A percentile compares a stretch with the other conserved stretches of the same genome.
Evolutionary conservation across 2,888 invertebrate species (phyloP).

Genomic region (Tridacna crocea): DNA sequence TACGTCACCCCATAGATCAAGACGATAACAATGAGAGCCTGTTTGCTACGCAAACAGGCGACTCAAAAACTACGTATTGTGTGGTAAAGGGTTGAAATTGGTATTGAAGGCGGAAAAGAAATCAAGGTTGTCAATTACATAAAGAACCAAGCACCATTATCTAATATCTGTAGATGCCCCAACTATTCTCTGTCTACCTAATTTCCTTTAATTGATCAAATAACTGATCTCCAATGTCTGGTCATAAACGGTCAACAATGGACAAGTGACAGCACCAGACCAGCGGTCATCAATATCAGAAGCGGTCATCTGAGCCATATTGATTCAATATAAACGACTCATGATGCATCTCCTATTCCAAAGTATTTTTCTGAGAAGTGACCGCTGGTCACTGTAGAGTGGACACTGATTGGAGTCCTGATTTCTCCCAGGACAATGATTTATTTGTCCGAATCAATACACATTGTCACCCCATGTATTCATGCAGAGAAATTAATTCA

Average conservation of each 20-base stretch:
- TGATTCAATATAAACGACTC: conserved; percentile 48
- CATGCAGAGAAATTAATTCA: conserved; percentile 31
- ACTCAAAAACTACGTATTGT: too few species aligned
- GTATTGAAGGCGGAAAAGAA: too few species aligned
- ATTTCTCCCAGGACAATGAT: conserved; percentile 23
- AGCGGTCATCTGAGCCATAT: conserved; percentile 37
- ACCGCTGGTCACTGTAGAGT: conserved; percentile 20
- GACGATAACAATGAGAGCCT: too few species aligned
- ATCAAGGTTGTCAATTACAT: too few species aligned
- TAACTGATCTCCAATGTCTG: conserved; percentile 24
- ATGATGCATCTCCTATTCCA: conserved; percentile 28
- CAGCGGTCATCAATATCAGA: conserved; percentile 48
- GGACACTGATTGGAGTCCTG: conserved; percentile 26
- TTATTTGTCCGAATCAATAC: conserved; percentile 30
- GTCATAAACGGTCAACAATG: conserved; percentile 38
- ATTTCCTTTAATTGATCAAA: conserved; percentile 18
- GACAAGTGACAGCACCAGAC: conserved; percentile 37
- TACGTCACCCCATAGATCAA: too few species aligned
- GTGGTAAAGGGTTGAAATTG: too few species aligned
- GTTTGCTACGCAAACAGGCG: too few species aligned
- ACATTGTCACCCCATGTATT: conserved; percentile 31
- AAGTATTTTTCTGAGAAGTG: conserved; percentile 15
- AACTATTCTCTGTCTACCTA: conserved; percentile 12
- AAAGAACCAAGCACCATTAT: background rate
- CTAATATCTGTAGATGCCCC: conserved; percentile 4